phyloP scores from a whole-genome alignment of 2,113 vertebrate genomes.

The Lasiurus cinereus region DNA sequence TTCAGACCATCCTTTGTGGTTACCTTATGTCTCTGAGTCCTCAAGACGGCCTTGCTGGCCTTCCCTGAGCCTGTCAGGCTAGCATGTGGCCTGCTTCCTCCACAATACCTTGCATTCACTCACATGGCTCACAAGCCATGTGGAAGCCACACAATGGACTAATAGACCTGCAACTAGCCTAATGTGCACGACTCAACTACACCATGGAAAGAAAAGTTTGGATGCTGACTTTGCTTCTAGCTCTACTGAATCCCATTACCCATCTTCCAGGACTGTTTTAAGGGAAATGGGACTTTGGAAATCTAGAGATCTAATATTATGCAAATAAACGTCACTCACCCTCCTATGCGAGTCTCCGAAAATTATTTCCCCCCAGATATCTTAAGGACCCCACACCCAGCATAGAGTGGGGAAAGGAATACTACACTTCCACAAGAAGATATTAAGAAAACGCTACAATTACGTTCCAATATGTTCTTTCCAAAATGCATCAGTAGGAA shows the following conservation, averaged over 20 bases:
- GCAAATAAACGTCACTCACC: neutral
- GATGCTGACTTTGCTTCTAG: neutral
- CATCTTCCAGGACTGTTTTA: neutral
- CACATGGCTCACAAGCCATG: neutral
- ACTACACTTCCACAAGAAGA: neutral
- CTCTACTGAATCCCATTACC: too few species aligned
- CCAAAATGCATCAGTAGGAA: too few species aligned
- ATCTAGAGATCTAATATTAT: neutral
- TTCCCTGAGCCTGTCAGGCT: too few species aligned
- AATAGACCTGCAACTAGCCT: neutral
- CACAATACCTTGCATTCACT: neutral
- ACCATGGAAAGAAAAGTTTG: neutral
- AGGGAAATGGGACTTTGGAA: neutral
- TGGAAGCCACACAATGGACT: neutral
- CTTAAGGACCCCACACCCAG: neutral
- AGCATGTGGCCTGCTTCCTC: too few species aligned
- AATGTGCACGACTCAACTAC: neutral
- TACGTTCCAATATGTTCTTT: fast-evolving
- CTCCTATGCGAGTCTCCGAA: neutral
- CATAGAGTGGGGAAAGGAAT: neutral
- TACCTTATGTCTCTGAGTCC: too few species aligned
- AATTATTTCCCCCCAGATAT: neutral
- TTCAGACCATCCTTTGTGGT: too few species aligned
- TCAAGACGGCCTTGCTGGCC: too few species aligned
- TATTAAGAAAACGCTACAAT: neutral